A percentile compares a stretch with the other conserved stretches of the same genome.
Evolutionary conservation across 2,113 vertebrate species (phyloP).

Genomic region (Trinectes maculatus): DNA sequence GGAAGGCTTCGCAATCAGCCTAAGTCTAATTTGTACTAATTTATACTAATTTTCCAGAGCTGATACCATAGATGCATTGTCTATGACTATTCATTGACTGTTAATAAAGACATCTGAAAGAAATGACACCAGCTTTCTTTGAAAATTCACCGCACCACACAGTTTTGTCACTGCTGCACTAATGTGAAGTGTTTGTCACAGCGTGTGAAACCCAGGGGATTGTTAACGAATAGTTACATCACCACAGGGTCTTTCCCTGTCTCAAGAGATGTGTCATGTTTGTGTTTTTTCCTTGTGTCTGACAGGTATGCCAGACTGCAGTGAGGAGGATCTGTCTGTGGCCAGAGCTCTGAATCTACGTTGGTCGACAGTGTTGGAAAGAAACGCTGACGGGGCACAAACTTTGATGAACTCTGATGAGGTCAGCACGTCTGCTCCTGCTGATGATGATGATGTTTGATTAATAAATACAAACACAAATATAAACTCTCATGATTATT

Average conservation of each 20-base stretch:
- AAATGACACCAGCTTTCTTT: neutral
- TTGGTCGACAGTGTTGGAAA: constrained; percentile 85
- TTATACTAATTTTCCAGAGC: neutral
- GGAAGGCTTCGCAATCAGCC: neutral
- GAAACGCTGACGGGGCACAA: constrained; percentile 81
- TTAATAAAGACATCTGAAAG: neutral
- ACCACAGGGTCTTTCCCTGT: constrained; percentile 14
- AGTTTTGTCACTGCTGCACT: neutral
- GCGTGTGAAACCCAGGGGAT: constrained; percentile 27
- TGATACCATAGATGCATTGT: neutral
- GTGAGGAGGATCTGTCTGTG: constrained; percentile 82
- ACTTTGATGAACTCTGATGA: constrained; percentile 86
- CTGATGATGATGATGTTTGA: neutral
- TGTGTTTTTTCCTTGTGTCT: neutral
- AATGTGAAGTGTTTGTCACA: constrained; percentile 45
- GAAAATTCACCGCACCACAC: neutral
- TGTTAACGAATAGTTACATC: constrained; percentile 25
- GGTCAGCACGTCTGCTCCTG: no score
- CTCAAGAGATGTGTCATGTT: constrained; percentile 17
- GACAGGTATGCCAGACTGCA: constrained; percentile 89
- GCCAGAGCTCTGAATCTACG: constrained; percentile 84
- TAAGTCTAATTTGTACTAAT: neutral
- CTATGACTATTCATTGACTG: neutral
- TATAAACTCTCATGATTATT: neutral
- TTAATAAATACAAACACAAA: neutral